Evolutionary conservation across 2,113 vertebrate genomes (phyloP).

Genomic region (Hemichromis elongatus): DNA sequence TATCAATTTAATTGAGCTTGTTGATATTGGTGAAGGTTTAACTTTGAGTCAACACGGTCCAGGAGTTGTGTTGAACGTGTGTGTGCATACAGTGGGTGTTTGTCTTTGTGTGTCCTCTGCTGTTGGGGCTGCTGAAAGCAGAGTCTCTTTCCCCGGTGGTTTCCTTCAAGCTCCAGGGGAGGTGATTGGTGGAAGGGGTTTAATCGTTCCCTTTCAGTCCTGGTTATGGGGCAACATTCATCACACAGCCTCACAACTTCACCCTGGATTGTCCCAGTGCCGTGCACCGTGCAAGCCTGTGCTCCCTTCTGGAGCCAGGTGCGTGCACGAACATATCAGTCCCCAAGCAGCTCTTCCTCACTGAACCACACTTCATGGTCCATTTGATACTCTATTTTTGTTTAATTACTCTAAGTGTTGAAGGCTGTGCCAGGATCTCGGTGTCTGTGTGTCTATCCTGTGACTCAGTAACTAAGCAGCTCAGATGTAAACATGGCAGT

Average conservation of each 20-base stretch:
- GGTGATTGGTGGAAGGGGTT: conserved; percentile 28
- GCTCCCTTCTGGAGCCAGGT: background rate
- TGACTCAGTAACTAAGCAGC: background rate
- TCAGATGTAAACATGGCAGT: background rate
- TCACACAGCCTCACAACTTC: conserved; percentile 23
- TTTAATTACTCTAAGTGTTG: conserved; percentile 49
- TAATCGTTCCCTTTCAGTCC: conserved; percentile 20
- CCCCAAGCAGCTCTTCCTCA: background rate
- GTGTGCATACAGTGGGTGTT: background rate
- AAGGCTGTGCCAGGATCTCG: background rate
- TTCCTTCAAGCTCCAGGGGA: conserved; percentile 11
- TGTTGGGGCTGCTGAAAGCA: background rate
- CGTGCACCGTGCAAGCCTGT: background rate
- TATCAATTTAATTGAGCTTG: background rate
- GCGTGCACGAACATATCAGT: background rate
- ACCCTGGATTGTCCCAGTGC: conserved; percentile 1
- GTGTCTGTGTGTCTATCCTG: background rate
- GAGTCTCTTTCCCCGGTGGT: conserved; percentile 1
- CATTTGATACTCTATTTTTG: conserved; percentile 47
- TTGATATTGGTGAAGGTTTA: background rate
- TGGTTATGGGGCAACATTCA: conserved; percentile 34
- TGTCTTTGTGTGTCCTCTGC: conserved; percentile 35
- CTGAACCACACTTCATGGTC: conserved; percentile 22
- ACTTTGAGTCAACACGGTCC: background rate
- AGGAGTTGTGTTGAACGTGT: background rate